These are phyloP conservation scores for Elmis aenea DNA, from an alignment of 2,888 invertebrate species.

Conservation along the genomic window DNA sequence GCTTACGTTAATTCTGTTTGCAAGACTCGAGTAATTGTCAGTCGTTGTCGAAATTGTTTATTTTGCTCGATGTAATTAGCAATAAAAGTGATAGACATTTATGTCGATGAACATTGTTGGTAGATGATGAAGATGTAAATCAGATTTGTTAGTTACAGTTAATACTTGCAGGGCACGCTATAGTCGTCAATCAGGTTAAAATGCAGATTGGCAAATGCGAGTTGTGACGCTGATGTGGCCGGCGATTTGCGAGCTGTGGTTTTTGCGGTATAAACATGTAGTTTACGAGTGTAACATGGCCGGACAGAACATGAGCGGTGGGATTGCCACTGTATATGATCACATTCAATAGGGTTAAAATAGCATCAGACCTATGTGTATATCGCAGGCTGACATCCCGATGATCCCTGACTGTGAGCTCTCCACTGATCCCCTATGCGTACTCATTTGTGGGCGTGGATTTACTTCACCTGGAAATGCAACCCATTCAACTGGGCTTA, in stretches of 20 bases:
- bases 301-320: constrained; percentile 44
- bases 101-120: too few species aligned
- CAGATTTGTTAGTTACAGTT: too few species aligned
- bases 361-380: constrained; percentile 35
- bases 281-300: constrained; percentile 45
- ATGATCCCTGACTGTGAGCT: constrained; percentile 37
- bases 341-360: constrained; percentile 42
- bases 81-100: too few species aligned
- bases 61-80: too few species aligned
- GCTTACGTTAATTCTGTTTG: too few species aligned
- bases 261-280: constrained; percentile 50
- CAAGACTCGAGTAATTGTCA: too few species aligned
- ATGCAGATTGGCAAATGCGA: constrained; percentile 45
- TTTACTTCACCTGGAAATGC: too few species aligned
- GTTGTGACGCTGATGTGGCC: constrained; percentile 44
- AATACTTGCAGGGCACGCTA: constrained; percentile 18
- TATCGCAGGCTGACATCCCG: constrained; percentile 35
- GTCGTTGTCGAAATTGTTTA: too few species aligned
- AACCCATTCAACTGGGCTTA: too few species aligned
- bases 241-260: constrained; percentile 49
- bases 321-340: constrained; percentile 43
- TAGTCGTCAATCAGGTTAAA: constrained; percentile 43
- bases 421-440: constrained; percentile 25
- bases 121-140: too few species aligned
- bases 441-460: neutral